These are phyloP conservation scores for Andrena dorsata DNA, from an alignment of 2,888 invertebrate genomes.

Conservation along the genomic window DNA sequence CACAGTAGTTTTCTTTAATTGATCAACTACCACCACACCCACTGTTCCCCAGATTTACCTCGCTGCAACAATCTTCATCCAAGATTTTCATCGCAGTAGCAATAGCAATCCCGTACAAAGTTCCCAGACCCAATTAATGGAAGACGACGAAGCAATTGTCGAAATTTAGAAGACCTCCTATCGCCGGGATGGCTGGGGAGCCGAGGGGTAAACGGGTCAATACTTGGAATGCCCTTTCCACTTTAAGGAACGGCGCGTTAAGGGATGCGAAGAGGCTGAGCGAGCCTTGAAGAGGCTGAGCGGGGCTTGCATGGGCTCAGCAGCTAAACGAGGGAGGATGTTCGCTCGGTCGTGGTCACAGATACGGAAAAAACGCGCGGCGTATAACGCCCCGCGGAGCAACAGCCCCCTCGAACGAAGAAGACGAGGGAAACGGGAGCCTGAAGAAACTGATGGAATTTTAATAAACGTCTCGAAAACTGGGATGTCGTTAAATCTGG, in stretches of 20 bases:
- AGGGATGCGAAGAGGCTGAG: conserved; percentile 73
- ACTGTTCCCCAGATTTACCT: too few species aligned
- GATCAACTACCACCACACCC: too few species aligned
- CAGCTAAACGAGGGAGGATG: conserved; percentile 65
- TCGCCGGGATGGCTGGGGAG: conserved; percentile 33
- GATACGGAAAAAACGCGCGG: conserved; percentile 54
- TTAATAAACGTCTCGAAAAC: neutral
- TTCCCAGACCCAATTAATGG: too few species aligned
- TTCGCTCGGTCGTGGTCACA: conserved; percentile 67
- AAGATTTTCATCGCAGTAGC: too few species aligned
- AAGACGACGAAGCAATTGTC: conserved; percentile 10
- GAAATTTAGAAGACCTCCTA: conserved; percentile 9
- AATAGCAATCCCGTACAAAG: too few species aligned
- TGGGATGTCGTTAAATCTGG: conserved; percentile 7
- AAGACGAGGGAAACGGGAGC: neutral
- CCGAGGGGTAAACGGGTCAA: conserved; percentile 81
- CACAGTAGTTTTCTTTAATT: too few species aligned
- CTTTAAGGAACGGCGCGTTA: conserved; percentile 80
- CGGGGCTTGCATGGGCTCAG: conserved; percentile 64
- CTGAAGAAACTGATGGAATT: neutral
- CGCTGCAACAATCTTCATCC: too few species aligned
- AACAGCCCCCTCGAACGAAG: conserved; percentile 25
- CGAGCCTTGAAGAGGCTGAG: conserved; percentile 64
- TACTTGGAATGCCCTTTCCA: conserved; percentile 81
- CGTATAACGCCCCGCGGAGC: conserved; percentile 44